Conservation (phyloP, 2,888 invertebrate genomes). For the Aleiodes leptofemur region DNA sequence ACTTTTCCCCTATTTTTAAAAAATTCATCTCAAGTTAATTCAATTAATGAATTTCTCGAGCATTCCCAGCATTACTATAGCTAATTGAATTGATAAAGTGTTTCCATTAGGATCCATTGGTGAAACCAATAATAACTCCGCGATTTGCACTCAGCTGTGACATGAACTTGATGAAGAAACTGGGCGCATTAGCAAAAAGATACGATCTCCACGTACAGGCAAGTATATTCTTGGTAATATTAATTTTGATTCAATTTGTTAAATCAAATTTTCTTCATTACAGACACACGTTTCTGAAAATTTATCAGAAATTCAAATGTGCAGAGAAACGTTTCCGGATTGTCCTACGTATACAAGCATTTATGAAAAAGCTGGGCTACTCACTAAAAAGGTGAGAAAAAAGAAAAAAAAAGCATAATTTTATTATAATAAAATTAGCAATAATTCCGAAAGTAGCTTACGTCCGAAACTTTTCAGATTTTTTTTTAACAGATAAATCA, state of each 20-base stretch:
- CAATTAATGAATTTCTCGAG: neutral
- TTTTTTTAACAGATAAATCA: too few species aligned
- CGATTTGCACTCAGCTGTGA: slow-evolving; percentile 90
- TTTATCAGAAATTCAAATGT: slow-evolving; percentile 82
- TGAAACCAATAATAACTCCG: slow-evolving; percentile 89
- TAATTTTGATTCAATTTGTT: slow-evolving; percentile 19
- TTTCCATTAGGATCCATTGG: slow-evolving; percentile 79
- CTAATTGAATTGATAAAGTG: slow-evolving; percentile 42
- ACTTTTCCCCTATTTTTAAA: too few species aligned
- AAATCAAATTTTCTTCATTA: slow-evolving; percentile 56
- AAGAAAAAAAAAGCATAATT: neutral
- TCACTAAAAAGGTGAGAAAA: slow-evolving; percentile 83
- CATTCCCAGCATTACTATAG: neutral
- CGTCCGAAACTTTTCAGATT: too few species aligned
- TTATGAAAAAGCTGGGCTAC: slow-evolving; percentile 84
- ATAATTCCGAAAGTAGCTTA: neutral
- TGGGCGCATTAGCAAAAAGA: slow-evolving; percentile 82
- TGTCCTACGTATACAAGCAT: slow-evolving; percentile 83
- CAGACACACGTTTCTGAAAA: slow-evolving; percentile 94
- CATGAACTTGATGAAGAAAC: slow-evolving; percentile 81
- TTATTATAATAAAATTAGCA: too few species aligned
- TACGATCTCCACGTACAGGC: slow-evolving; percentile 87
- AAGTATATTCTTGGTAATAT: slow-evolving; percentile 46
- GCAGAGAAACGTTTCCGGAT: slow-evolving; percentile 78
- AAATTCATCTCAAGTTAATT: neutral